A percentile compares a stretch with the other conserved stretches of the same genome.
Evolutionary conservation across 2,888 invertebrate genomes (phyloP).

Genomic region (Neoitamus cyanurus): DNA sequence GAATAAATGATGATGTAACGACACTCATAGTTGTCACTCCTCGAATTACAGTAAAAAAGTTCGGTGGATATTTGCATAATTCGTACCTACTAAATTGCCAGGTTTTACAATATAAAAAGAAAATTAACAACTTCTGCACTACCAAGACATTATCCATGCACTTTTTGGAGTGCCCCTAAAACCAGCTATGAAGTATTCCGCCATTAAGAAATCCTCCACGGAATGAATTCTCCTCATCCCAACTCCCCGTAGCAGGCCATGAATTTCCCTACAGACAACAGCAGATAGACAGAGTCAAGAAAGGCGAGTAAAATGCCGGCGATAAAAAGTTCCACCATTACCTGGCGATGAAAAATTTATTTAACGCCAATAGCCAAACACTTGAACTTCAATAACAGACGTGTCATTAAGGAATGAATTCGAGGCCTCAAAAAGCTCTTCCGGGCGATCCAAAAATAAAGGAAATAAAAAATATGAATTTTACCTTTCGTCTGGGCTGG

Average conservation of each 20-base stretch:
- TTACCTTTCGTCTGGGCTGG: not conserved
- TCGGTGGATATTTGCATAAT: too few species aligned
- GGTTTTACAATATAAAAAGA: too few species aligned
- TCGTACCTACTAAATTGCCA: too few species aligned
- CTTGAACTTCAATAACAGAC: constrained; percentile 36
- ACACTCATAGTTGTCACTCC: too few species aligned
- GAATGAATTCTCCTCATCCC: not conserved
- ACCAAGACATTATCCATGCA: too few species aligned
- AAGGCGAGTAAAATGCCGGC: not conserved
- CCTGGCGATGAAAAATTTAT: constrained; percentile 16
- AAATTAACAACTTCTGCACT: too few species aligned
- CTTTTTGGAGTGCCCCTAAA: not conserved
- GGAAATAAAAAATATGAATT: constrained; percentile 3
- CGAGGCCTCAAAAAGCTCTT: not conserved
- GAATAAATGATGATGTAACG: too few species aligned
- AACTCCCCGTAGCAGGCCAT: not conserved
- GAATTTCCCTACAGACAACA: not conserved
- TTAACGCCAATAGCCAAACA: constrained; percentile 30
- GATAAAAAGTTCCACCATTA: not conserved
- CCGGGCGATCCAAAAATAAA: not conserved
- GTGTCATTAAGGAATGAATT: constrained; percentile 36
- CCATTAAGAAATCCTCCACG: not conserved
- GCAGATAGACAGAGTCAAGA: not conserved
- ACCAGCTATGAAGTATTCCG: not conserved
- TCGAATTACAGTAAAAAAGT: too few species aligned